phyloP scores from a whole-genome alignment of 2,113 vertebrate species.

The Pholis gunnellus region DNA sequence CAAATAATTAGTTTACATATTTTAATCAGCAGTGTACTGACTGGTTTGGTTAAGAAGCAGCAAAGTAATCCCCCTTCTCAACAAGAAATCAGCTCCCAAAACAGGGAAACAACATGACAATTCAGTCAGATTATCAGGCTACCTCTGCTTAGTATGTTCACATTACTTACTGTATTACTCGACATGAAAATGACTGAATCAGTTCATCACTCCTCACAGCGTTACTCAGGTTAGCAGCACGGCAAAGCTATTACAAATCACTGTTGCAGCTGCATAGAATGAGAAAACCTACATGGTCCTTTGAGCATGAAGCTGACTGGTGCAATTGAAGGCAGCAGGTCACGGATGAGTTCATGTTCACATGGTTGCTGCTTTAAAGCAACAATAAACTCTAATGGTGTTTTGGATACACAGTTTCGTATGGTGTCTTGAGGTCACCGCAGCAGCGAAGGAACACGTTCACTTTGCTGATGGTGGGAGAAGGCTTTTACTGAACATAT shows the following conservation, averaged over 20 bases:
- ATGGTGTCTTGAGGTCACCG: constrained; percentile 4
- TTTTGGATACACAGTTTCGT: constrained; percentile 41
- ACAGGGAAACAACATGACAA: not conserved
- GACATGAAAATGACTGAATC: constrained; percentile 45
- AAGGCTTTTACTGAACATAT: constrained; percentile 10
- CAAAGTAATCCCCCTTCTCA: not conserved
- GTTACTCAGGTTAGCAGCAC: constrained; percentile 5
- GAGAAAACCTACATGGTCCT: constrained; percentile 30
- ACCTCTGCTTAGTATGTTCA: constrained; percentile 37
- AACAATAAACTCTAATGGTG: constrained; percentile 38
- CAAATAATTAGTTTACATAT: no score
- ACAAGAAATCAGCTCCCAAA: not conserved
- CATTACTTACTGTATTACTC: constrained; percentile 18
- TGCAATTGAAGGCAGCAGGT: constrained; percentile 19
- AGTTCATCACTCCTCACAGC: constrained; percentile 46
- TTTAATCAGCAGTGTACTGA: no score
- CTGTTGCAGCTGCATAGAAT: constrained; percentile 30
- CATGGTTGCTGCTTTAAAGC: constrained; percentile 32
- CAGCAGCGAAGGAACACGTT: not conserved
- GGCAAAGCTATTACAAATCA: constrained; percentile 29
- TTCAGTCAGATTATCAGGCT: not conserved
- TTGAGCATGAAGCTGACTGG: constrained; percentile 44
- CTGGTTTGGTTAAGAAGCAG: not conserved
- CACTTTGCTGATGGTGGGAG: constrained; percentile 38
- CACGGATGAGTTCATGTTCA: constrained; percentile 39